Conservation (phyloP, 2,797 vertebrate species). For the Simalia tracyae region DNA sequence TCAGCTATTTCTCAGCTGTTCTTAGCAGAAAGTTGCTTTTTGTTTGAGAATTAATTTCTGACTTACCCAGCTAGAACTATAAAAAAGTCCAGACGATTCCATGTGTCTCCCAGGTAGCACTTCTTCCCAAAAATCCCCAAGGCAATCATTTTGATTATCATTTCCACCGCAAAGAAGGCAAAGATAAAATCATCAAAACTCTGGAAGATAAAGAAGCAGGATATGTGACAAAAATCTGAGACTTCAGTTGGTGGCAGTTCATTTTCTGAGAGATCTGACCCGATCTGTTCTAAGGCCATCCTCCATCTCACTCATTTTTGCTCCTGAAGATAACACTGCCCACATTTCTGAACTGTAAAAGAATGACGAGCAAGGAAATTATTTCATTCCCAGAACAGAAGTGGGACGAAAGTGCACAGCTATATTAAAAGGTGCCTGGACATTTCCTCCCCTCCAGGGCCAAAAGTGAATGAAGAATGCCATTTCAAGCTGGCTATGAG, state of each 20-base stretch:
- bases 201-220: constrained; percentile 68
- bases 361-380: background rate
- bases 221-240: background rate
- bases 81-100: constrained; percentile 98
- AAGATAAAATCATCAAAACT: constrained; percentile 97
- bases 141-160: constrained; percentile 98
- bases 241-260: background rate
- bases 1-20: background rate
- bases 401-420: background rate
- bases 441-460: background rate
- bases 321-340: background rate
- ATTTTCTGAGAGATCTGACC: background rate
- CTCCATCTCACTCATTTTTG: background rate
- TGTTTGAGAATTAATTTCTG: accelerated
- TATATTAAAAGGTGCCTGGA: background rate
- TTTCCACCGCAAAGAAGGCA: constrained; percentile 97
- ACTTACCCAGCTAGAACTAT: constrained; percentile 96
- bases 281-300: background rate
- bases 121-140: constrained; percentile 97
- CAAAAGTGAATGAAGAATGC: background rate
- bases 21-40: background rate
- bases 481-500: background rate
- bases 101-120: constrained; percentile 97
- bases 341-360: background rate
- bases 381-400: background rate